Percentiles rank a stretch among this genome's conserved stretches.
These are phyloP conservation scores for Hyposmocoma kahamanoa DNA, from an alignment of 1,140 invertebrate genomes.

Conservation along the genomic window DNA sequence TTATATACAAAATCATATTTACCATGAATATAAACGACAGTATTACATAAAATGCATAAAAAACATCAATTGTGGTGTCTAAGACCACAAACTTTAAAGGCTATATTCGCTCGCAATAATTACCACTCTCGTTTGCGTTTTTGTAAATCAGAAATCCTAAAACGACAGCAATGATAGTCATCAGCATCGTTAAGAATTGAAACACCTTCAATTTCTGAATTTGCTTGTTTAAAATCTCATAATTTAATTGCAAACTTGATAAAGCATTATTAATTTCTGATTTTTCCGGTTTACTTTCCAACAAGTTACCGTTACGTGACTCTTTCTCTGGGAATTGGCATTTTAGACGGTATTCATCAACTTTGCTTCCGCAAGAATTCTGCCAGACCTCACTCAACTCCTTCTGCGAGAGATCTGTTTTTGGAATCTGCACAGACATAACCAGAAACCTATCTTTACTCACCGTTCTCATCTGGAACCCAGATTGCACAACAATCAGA, in stretches of 20 bases:
- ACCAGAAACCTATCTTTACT: slow-evolving; percentile 64
- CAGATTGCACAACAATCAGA: slow-evolving; percentile 50
- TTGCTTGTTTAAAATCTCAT: slow-evolving; percentile 39
- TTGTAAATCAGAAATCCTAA: slow-evolving; percentile 46
- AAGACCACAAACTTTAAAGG: slow-evolving; percentile 39
- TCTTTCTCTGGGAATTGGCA: slow-evolving; percentile 55
- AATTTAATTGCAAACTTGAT: slow-evolving; percentile 46
- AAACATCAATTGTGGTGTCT: slow-evolving; percentile 28
- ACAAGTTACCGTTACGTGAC: slow-evolving; percentile 40
- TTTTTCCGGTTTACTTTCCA: slow-evolving; percentile 35
- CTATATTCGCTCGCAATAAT: slow-evolving; percentile 52
- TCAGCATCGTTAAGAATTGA: slow-evolving; percentile 38
- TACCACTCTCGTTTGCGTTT: slow-evolving; percentile 25
- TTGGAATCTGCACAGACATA: slow-evolving; percentile 59
- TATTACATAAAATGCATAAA: slow-evolving; percentile 18
- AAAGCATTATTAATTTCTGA: slow-evolving; percentile 38
- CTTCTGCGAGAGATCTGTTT: slow-evolving; percentile 41
- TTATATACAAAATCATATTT: slow-evolving; percentile 32
- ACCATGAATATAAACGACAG: slow-evolving; percentile 22
- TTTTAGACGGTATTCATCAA: slow-evolving; percentile 63
- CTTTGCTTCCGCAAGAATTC: slow-evolving; percentile 50
- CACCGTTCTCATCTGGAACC: slow-evolving; percentile 48
- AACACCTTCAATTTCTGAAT: slow-evolving; percentile 40
- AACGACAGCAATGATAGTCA: slow-evolving; percentile 36
- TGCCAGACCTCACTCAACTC: slow-evolving; percentile 61